Evolutionary conservation across 2,797 vertebrate genomes (phyloP), one percentile per base, ranked within the genome.

Genomic region (Chromobotia macracanthus): DNA sequence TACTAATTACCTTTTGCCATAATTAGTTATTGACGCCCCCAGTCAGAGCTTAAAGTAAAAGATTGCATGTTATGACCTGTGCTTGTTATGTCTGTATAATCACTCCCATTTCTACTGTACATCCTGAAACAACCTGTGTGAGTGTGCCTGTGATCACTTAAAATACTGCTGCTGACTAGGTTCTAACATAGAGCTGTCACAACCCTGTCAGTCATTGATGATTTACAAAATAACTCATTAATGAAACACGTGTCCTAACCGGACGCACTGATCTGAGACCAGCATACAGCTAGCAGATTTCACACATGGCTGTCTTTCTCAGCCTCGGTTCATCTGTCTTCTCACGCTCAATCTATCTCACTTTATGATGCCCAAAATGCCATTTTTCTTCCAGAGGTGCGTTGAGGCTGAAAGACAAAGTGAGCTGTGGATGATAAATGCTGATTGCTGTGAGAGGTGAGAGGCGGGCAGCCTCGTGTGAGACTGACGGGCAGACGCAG

Each of bases 331-430:
- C 41, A 44, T 44, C 41, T 11, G 41, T 44, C 41, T 73, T 61
- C 53, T 72, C 48, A 28, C 50, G 15, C 44, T 67, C 75, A 28
- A 68, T 82, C 63, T 68, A 82, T 77, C 61, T 61, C 55, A 63
- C 55, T 77, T 73, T 71, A 46, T 38, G 61, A 8, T 8, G 75
- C 48, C 44, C 23, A 65, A 68, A 82, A 61, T 35, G 63, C 38
- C 64, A 61, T 72, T 82, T 77, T 77, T 76, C 69, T 82, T 73
- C 25, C 31, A 38, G 58, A 67, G 35, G 44, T 61, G 55, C 58
- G 8, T 67, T 70, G 23, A 64, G 60, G 48, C 25, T 48, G 35
- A 46, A 21, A 71, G 66, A 63, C 23, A 48, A 71, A 53, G 66
- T 18, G 48, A 56, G 58, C 21, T 2, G 38, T 18, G 18, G 55